Base-by-base conservation (phyloP, 2,797 vertebrate species). In the Harpagifer antarcticus region DNA sequence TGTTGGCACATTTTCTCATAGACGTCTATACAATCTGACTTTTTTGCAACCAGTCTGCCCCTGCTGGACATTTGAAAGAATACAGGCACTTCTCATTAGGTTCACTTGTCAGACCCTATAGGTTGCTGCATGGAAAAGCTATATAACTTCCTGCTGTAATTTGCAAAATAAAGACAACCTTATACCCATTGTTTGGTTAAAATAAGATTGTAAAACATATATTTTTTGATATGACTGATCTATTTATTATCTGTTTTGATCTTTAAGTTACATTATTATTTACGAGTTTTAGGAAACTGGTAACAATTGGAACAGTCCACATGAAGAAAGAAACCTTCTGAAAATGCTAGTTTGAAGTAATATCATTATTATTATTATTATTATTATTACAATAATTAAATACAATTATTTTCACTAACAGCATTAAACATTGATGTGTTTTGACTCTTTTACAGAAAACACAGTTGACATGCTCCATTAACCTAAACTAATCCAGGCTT, bases 381-480 rank as follows among this genome's bases (percentile, higher is more conserved):
- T 33, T 33, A 33, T 23, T 23, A 23, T 23, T 23, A 23, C 33
- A 33, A 33, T 33, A 33, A 33, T 33, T 8, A 33, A 33, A 33
- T 33, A 33, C 5, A 60, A 60, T 17, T 31, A 7, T 47, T 31
- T 33, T 33, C 33, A 61, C 8, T 13, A 45, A 47, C 23, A 5
- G 13, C 15, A 17, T 17, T 23, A 44, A 9, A 42, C 33, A 48
- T 13, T 48, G 6, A 6, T 33, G 31, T 20, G 33, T 33, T 31
- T 48, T 48, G 33, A 33, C 33, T 6, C 33, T 50, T 40, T 10
- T 10, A 20, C n/a, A 52, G n/a, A 17, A 45, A 49, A 49, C 17
- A 61, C 27, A 49, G 57, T 53, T 53, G 15, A 44, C 52, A 53
- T 33, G 66, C 9, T 45, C 6, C 37, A 67, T 42, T 37, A 52